A percentile compares a stretch with the other conserved stretches of the same genome.
phyloP scores from a whole-genome alignment of 1,140 invertebrate species.

The Ectropis grisescens region DNA sequence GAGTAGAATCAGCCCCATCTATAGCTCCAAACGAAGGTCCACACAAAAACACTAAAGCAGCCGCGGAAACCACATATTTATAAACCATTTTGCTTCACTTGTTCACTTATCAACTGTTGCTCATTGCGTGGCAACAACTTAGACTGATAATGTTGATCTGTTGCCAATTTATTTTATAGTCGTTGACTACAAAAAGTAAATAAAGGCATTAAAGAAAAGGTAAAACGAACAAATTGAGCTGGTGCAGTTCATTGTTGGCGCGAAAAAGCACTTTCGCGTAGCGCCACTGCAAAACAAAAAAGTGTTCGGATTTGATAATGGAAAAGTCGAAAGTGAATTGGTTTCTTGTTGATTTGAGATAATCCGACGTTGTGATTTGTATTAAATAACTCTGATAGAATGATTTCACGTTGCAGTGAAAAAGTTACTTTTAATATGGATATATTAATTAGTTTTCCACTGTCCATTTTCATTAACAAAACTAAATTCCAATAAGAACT shows the following conservation, averaged over 20 bases:
- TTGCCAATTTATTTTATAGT: slow-evolving; percentile 48
- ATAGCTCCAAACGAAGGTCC: slow-evolving; percentile 13
- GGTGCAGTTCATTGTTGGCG: slow-evolving; percentile 32
- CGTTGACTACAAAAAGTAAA: slow-evolving; percentile 33
- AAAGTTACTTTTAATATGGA: too few relatives aligned
- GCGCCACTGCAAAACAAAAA: slow-evolving; percentile 8
- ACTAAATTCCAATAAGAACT: too few relatives aligned
- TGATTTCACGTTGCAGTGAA: too few relatives aligned
- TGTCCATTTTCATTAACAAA: too few relatives aligned
- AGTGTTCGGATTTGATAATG: slow-evolving; percentile 17
- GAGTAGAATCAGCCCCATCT: slow-evolving; percentile 19
- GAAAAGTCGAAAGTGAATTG: slow-evolving; percentile 30
- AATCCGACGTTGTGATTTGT: not conserved
- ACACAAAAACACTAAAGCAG: slow-evolving; percentile 25
- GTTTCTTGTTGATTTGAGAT: slow-evolving; percentile 5
- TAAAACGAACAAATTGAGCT: slow-evolving; percentile 34
- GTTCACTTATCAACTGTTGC: slow-evolving; percentile 12
- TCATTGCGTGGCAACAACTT: slow-evolving; percentile 28
- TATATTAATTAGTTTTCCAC: too few relatives aligned
- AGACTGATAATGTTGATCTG: slow-evolving; percentile 32
- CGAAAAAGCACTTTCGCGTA: slow-evolving; percentile 41
- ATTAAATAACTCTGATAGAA: too few relatives aligned
- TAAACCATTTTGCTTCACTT: slow-evolving; percentile 28
- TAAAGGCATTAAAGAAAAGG: slow-evolving; percentile 19
- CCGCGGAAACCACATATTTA: slow-evolving; percentile 19